A percentile compares a stretch with the other conserved stretches of the same genome.
Conservation (phyloP, 2,113 vertebrate species). For the Pterophyllum scalare region DNA sequence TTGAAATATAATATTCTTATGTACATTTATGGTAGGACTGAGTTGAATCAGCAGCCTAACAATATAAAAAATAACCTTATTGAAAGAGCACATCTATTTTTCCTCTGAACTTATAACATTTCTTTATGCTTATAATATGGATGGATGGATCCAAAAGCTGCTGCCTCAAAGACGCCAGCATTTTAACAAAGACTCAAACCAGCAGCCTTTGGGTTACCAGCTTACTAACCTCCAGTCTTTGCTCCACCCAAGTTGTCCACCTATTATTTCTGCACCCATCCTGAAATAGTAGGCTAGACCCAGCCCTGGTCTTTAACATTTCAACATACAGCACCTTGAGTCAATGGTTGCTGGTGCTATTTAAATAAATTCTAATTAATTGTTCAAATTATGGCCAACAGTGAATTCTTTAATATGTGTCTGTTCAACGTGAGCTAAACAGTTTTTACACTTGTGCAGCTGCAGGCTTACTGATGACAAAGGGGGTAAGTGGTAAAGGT, state of each 20-base stretch:
- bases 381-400: background rate
- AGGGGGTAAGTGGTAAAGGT: background rate
- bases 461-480: constrained; percentile 37
- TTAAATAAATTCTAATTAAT: background rate
- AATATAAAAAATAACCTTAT: background rate
- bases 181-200: no score
- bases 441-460: constrained; percentile 1
- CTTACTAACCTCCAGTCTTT: no score
- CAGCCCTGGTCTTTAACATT: no score
- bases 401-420: background rate
- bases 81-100: background rate
- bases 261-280: no score
- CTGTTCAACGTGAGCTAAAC: background rate
- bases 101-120: background rate
- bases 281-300: no score
- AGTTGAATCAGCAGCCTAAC: background rate
- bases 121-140: no score
- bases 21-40: background rate
- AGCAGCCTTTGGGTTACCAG: no score
- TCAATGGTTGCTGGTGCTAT: background rate
- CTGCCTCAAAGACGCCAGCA: no score
- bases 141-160: no score
- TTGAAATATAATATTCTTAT: background rate
- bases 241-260: no score
- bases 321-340: background rate